Percentiles rank a stretch among this genome's conserved stretches.
Evolutionary conservation across 1,140 invertebrate species (phyloP).

Genomic region (Alviniconcha marisindica): DNA sequence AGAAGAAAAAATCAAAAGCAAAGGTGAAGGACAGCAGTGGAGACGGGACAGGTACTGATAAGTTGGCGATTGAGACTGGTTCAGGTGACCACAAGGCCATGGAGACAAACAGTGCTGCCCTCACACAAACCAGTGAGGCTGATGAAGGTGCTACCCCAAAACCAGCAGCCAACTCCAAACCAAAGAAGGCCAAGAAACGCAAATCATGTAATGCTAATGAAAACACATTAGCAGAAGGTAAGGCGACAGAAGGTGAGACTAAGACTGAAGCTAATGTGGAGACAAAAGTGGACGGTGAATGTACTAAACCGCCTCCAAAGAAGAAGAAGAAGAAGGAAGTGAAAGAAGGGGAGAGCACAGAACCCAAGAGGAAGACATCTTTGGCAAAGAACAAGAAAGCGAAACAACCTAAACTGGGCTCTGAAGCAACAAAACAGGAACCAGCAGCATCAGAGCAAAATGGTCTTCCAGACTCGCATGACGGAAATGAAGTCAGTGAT

Average conservation of each 20-base stretch:
- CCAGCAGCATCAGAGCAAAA: background rate
- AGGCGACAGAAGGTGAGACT: slow-evolving; percentile 32
- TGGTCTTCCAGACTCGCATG: slow-evolving; percentile 13
- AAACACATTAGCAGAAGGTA: slow-evolving; percentile 1
- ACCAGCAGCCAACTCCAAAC: slow-evolving; percentile 36
- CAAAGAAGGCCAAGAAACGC: slow-evolving; percentile 37
- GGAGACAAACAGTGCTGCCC: background rate
- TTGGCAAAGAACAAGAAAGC: slow-evolving; percentile 23
- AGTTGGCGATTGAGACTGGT: slow-evolving; percentile 9
- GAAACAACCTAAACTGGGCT: slow-evolving; percentile 8
- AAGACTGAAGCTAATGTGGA: slow-evolving; percentile 37
- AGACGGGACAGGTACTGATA: background rate
- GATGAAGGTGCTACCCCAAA: slow-evolving; percentile 21
- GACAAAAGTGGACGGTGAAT: slow-evolving; percentile 38
- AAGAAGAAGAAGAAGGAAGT: slow-evolving; percentile 51
- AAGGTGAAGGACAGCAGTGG: slow-evolving; percentile 29
- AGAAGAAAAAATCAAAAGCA: slow-evolving; percentile 34
- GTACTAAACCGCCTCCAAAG: slow-evolving; percentile 28
- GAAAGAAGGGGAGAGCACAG: slow-evolving; percentile 30
- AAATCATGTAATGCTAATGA: slow-evolving; percentile 30
- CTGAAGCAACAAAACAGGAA: slow-evolving; percentile 10
- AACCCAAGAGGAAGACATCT: slow-evolving; percentile 41
- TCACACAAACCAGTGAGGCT: background rate
- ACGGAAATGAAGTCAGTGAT: background rate
- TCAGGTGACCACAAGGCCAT: background rate